A percentile compares a stretch with the other conserved stretches of the same genome.
These are phyloP conservation scores for Scaptomyza graminum DNA, from an alignment of 1,140 invertebrate species.

Conservation along the genomic window DNA sequence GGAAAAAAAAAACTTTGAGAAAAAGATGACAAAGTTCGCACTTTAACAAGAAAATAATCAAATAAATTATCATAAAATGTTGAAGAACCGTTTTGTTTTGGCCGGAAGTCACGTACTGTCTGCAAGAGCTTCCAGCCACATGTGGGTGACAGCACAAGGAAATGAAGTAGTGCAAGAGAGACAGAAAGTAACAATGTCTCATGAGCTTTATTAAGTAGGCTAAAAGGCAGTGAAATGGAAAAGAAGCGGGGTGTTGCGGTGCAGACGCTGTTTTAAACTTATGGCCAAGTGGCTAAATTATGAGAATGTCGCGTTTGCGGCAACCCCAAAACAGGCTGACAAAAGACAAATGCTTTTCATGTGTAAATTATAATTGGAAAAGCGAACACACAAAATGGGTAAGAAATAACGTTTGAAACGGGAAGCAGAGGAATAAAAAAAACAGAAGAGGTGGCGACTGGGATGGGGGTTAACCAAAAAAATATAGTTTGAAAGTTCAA, in stretches of 20 bases:
- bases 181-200: conserved; percentile 8
- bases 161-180: conserved; percentile 5
- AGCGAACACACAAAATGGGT: conserved; percentile 19
- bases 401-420: conserved; percentile 5
- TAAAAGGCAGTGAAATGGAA: conserved; percentile 29
- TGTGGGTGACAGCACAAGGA: conserved; percentile 16
- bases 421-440: background rate
- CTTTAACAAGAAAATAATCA: conserved; percentile 82
- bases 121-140: conserved; percentile 46
- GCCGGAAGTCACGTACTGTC: conserved; percentile 81
- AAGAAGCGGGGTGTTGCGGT: background rate
- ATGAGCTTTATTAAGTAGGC: conserved; percentile 48
- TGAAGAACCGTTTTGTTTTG: conserved; percentile 78
- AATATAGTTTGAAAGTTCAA: background rate
- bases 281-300: conserved; percentile 79
- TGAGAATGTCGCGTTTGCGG: conserved; percentile 70
- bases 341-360: conserved; percentile 74
- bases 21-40: conserved; percentile 76
- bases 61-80: conserved; percentile 82
- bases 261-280: conserved; percentile 61
- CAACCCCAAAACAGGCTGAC: conserved; percentile 28
- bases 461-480: background rate
- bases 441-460: too few relatives aligned
- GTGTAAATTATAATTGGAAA: conserved; percentile 80
- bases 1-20: conserved; percentile 9